Base-by-base conservation (phyloP, 2,888 invertebrate genomes). In the Drymonia ruficornis region DNA sequence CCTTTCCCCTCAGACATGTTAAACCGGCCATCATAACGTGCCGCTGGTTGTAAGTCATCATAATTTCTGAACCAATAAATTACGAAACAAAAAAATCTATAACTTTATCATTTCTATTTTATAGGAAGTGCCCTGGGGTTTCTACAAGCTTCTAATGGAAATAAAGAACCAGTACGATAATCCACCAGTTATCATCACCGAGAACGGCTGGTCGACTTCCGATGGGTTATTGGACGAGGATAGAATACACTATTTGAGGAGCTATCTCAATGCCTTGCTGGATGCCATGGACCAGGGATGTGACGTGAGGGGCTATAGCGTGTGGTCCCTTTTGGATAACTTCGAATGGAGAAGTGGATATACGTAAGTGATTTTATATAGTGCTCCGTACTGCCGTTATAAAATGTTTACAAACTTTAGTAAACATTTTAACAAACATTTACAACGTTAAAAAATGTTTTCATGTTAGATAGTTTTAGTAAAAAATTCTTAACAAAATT, bases 271-370 rank as follows among this genome's bases (percentile, higher is more conserved):
- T 23, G 89, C 89, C 3, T 52, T 94, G 55, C 58, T 93, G 18
- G 84, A 93, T 48, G 94, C 94, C 0, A 63, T 93, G 0, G 78
- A 88, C 8, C 88, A 93, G 7, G 91, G 91, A 0, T 93, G 91
- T 53, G 83, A 93, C 63, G 74, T 94, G 0, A 78, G 67, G 55
- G 94, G 93, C 0, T 95, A 95, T 70, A 89, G 93, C 0, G 92
- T 89, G 0, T 95, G 95, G 94, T 94, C 94, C 31, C 78, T 96
- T 6, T 89, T 95, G 72, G 96, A 96, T 67, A 95, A 94, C 66
- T 95, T 95, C 67, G 95, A 95, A 76, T 95, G 95, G 95, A 77
- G 77, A 13, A 67, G 72, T 43, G 95, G 95, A 34, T 95, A 94
- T 70, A 86, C 79, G 92, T 94, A 76, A 89, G 92, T 79, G 52